phyloP scores from a whole-genome alignment of 2,888 invertebrate genomes.

The Ecliptopera silaceata region DNA sequence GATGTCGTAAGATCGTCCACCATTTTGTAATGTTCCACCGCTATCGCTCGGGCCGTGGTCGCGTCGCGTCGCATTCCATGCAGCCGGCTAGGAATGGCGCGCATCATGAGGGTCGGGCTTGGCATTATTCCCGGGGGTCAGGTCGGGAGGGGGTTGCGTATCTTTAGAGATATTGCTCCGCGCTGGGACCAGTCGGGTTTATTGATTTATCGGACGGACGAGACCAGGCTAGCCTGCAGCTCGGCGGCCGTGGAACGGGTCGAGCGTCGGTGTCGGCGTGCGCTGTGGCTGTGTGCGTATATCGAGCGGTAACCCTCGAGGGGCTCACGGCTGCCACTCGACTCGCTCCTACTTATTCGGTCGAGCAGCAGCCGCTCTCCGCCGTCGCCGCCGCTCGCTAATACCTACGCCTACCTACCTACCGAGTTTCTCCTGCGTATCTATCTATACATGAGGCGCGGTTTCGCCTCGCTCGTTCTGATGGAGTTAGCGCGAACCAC shows the following conservation, averaged over 20 bases:
- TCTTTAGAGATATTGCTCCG: constrained; percentile 59
- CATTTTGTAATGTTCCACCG: constrained; percentile 82
- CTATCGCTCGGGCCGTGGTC: constrained; percentile 78
- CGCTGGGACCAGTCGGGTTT: constrained; percentile 67
- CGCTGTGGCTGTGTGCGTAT: constrained; percentile 74
- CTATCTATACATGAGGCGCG: constrained; percentile 74
- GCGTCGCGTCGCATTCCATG: constrained; percentile 79
- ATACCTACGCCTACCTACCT: constrained; percentile 80
- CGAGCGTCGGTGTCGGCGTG: constrained; percentile 78
- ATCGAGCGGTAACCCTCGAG: constrained; percentile 82
- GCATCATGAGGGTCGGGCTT: constrained; percentile 74
- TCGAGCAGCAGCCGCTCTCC: constrained; percentile 68
- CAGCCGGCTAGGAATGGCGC: constrained; percentile 76
- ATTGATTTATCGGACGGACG: constrained; percentile 81
- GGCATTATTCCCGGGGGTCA: constrained; percentile 77
- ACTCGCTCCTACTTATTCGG: constrained; percentile 81
- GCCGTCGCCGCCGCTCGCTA: constrained; percentile 65
- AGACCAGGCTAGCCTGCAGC: constrained; percentile 80
- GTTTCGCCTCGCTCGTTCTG: constrained; percentile 74
- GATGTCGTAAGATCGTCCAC: constrained; percentile 84
- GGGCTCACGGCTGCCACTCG: constrained; percentile 80
- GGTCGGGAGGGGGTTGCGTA: constrained; percentile 72
- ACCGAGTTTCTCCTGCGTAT: constrained; percentile 79
- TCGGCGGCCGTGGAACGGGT: constrained; percentile 71
- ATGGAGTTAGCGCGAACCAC: constrained; percentile 59